A percentile compares a stretch with the other conserved stretches of the same genome.
These are phyloP conservation scores for Halesus radiatus DNA, from an alignment of 1,140 invertebrate species.

Conservation along the genomic window DNA sequence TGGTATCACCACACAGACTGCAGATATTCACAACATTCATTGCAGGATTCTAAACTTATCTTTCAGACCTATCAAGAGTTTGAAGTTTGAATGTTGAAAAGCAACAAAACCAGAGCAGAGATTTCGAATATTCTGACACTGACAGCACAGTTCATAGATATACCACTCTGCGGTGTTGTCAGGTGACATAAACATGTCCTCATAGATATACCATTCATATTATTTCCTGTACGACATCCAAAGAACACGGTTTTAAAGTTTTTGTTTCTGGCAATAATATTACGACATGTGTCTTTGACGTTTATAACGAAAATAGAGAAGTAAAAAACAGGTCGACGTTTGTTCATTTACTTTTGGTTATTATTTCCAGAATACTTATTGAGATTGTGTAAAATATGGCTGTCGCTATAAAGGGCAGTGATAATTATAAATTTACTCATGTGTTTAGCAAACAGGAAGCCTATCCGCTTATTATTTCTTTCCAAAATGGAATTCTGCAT, in stretches of 20 bases:
- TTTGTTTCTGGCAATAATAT: background rate
- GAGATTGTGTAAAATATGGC: background rate
- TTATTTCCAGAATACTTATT: background rate
- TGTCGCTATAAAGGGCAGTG: background rate
- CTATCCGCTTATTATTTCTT: constrained; percentile 33
- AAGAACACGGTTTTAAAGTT: too few relatives aligned
- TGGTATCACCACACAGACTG: constrained; percentile 6
- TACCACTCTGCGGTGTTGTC: too few relatives aligned
- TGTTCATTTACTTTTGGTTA: background rate
- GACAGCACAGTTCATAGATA: too few relatives aligned
- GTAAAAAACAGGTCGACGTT: too few relatives aligned
- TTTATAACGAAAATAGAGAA: background rate
- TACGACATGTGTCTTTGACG: constrained; percentile 24
- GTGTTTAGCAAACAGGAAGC: constrained; percentile 31
- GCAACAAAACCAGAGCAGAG: too few relatives aligned
- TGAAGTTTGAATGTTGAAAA: too few relatives aligned
- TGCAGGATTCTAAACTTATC: too few relatives aligned
- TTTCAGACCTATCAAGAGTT: too few relatives aligned
- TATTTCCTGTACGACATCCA: too few relatives aligned
- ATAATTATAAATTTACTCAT: constrained; percentile 17
- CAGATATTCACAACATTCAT: constrained; percentile 9
- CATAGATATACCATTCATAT: too few relatives aligned
- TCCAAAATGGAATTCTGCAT: constrained; percentile 42
- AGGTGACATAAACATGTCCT: too few relatives aligned
- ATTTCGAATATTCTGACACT: too few relatives aligned